Percentiles rank a stretch among this genome's conserved stretches.
These are phyloP conservation scores for Phrynocephalus versicolor DNA, from an alignment of 2,113 vertebrate genomes.

Conservation along the genomic window DNA sequence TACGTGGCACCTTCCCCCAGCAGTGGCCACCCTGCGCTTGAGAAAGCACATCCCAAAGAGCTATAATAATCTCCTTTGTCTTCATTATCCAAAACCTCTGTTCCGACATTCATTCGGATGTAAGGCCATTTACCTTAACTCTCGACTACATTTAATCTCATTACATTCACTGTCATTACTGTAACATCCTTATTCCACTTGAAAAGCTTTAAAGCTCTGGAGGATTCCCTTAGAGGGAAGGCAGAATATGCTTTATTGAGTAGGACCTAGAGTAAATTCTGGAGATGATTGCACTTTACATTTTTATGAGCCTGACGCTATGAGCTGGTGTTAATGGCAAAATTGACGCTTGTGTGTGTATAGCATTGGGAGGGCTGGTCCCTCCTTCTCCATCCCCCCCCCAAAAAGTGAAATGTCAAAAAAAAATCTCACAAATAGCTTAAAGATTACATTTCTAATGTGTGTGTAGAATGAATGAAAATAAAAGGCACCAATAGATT, in stretches of 20 bases:
- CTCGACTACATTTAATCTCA: conserved; percentile 73
- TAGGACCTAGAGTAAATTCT: conserved; percentile 60
- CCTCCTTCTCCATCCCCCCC: background rate
- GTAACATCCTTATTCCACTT: conserved; percentile 72
- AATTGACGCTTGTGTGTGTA: conserved; percentile 30
- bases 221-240: conserved; percentile 62
- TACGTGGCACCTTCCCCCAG: conserved; percentile 50
- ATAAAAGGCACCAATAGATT: background rate
- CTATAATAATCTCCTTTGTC: conserved; percentile 65
- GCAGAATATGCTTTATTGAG: conserved; percentile 64
- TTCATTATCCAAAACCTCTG: conserved; percentile 69
- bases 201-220: conserved; percentile 75
- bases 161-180: conserved; percentile 71
- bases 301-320: conserved; percentile 56
- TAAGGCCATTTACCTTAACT: conserved; percentile 77
- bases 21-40: conserved; percentile 68
- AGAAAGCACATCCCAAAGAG: conserved; percentile 67
- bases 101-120: conserved; percentile 66
- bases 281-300: conserved; percentile 50
- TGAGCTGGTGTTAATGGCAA: conserved; percentile 34
- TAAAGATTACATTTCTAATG: background rate
- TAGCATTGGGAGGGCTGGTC: background rate
- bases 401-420: conserved; percentile 14
- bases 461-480: background rate
- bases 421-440: background rate